A percentile compares a stretch with the other conserved stretches of the same genome.
Evolutionary conservation across 2,797 vertebrate genomes (phyloP).

Genomic region (Enteromius fasciolatus): DNA sequence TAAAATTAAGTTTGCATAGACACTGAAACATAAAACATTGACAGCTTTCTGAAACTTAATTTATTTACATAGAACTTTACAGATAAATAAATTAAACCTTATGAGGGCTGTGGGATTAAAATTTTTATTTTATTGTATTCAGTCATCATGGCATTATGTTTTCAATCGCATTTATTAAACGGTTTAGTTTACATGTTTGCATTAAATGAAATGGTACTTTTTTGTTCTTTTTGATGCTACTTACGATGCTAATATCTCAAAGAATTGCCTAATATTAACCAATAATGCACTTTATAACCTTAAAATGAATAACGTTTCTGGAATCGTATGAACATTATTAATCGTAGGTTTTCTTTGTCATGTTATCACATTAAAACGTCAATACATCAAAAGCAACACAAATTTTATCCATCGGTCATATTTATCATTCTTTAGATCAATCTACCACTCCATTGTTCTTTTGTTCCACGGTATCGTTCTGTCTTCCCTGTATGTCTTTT

Average conservation of each 20-base stretch:
- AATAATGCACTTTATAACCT: neutral
- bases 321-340: neutral
- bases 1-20: neutral
- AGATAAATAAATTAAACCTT: neutral
- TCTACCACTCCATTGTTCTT: neutral
- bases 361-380: neutral
- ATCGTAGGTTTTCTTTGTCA: neutral
- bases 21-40: neutral
- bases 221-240: neutral
- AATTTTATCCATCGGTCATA: neutral
- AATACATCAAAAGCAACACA: neutral
- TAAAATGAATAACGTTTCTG: neutral
- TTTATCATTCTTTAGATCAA: neutral
- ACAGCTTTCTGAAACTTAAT: neutral
- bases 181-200: neutral
- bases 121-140: neutral
- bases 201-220: neutral
- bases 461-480: conserved; percentile 48
- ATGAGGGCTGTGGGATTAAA: neutral
- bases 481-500: conserved; percentile 66
- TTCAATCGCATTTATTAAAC: neutral
- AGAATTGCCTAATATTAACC: neutral
- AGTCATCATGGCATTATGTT: neutral
- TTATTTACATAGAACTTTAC: neutral
- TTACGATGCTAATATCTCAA: neutral